These are phyloP conservation scores for Paragorgia papillata DNA, from an alignment of 92 coral and sea anemone genomes.

Conservation along the genomic window DNA sequence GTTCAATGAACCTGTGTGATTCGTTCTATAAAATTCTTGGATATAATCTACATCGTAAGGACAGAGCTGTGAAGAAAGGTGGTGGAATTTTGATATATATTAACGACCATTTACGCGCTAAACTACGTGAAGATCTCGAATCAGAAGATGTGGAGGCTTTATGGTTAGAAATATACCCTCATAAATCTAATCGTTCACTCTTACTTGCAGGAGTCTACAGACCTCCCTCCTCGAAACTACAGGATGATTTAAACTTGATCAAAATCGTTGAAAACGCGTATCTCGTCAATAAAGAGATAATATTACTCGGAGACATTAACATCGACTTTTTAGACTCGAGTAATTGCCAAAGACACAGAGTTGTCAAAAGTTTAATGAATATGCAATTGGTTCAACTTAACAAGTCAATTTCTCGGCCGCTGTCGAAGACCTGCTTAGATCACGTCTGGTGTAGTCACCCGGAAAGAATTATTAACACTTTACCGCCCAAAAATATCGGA, in stretches of 20 bases:
- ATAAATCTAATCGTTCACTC: not conserved
- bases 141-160: not conserved
- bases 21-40: no score
- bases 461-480: no score
- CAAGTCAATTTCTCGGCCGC: not conserved
- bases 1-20: not conserved
- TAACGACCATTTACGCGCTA: not conserved
- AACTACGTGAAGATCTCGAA: not conserved
- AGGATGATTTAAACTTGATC: not conserved
- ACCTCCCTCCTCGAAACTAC: not conserved
- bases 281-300: not conserved
- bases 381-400: conserved; percentile 5
- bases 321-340: not conserved
- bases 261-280: not conserved
- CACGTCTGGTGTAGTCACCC: not conserved
- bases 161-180: not conserved
- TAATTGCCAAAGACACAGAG: not conserved
- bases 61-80: no score
- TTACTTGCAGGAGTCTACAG: not conserved
- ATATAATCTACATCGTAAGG: no score
- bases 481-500: no score
- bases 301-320: not conserved
- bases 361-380: conserved; percentile 10
- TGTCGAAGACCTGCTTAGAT: not conserved
- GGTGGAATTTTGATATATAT: not conserved